phyloP scores from a whole-genome alignment of 2,888 invertebrate species.

The Trypoxylon attenuatum region DNA sequence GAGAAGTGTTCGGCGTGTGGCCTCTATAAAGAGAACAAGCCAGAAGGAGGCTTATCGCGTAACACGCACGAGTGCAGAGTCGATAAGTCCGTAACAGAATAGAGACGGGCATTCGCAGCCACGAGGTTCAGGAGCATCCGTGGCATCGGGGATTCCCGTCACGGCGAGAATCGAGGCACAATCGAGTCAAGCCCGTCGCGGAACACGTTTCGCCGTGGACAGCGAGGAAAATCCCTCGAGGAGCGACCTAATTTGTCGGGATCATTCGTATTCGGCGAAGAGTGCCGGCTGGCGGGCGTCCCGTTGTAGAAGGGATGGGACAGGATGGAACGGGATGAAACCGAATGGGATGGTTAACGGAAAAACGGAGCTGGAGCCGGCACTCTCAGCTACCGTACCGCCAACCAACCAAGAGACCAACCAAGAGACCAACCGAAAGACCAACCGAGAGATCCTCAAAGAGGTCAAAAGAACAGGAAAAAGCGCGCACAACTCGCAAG shows the following conservation, averaged over 20 bases:
- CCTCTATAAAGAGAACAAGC: too few relatives aligned
- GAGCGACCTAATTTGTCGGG: conserved; percentile 56
- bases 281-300: conserved; percentile 48
- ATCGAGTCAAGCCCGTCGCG: conserved; percentile 25
- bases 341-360: conserved; percentile 1
- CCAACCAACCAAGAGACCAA: too few relatives aligned
- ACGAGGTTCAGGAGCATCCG: not conserved
- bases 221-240: conserved; percentile 31
- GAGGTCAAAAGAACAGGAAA: conserved; percentile 11
- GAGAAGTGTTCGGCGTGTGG: too few relatives aligned
- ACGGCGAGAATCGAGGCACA: conserved; percentile 16
- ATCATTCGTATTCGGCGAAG: conserved; percentile 56
- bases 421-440: too few relatives aligned
- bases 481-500: conserved; percentile 37
- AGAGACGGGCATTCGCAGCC: conserved; percentile 19
- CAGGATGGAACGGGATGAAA: conserved; percentile 31
- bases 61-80: not conserved
- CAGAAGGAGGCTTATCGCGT: not conserved
- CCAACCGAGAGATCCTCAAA: not conserved
- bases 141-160: conserved; percentile 14
- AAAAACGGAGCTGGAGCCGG: conserved; percentile 12
- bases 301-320: conserved; percentile 45
- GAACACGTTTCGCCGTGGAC: conserved; percentile 43
- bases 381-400: conserved; percentile 1
- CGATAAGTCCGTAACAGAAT: conserved; percentile 3